These are phyloP conservation scores for Hirundichthys speculiger DNA, from an alignment of 2,113 vertebrate species.

Conservation along the genomic window DNA sequence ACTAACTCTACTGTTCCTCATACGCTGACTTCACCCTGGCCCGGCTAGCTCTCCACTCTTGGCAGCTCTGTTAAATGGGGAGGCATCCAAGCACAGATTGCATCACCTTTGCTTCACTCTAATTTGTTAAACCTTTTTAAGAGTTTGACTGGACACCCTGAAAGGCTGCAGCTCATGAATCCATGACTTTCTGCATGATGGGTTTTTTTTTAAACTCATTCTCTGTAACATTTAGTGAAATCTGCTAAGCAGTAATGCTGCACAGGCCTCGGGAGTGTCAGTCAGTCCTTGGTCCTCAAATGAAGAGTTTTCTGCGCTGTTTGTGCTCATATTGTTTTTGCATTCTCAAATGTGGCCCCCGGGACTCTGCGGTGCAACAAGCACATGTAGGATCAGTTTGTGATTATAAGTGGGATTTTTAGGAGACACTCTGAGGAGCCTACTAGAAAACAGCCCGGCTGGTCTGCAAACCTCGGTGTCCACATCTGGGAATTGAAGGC, in stretches of 20 bases:
- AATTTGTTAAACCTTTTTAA: constrained; percentile 57
- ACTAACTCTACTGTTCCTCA: constrained; percentile 66
- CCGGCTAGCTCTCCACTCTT: constrained; percentile 44
- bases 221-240: neutral
- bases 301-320: constrained; percentile 16
- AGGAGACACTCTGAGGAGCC: no score
- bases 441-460: neutral
- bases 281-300: constrained; percentile 20
- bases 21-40: constrained; percentile 55
- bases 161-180: constrained; percentile 43
- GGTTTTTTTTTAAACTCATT: constrained; percentile 25
- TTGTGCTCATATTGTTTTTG: neutral
- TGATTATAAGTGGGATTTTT: no score
- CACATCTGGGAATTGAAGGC: constrained; percentile 12
- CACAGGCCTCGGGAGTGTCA: constrained; percentile 27
- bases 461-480: constrained; percentile 10
- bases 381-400: constrained; percentile 7
- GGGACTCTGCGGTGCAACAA: constrained; percentile 3
- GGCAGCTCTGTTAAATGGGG: constrained; percentile 50
- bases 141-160: constrained; percentile 34
- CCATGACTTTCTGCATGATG: constrained; percentile 25
- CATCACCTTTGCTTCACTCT: constrained; percentile 67
- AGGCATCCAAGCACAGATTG: constrained; percentile 61
- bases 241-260: constrained; percentile 23
- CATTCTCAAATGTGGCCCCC: no score